A percentile compares a stretch with the other conserved stretches of the same genome.
phyloP scores from a whole-genome alignment of 2,797 vertebrate species.

The Ptychobarbus kaznakovi region DNA sequence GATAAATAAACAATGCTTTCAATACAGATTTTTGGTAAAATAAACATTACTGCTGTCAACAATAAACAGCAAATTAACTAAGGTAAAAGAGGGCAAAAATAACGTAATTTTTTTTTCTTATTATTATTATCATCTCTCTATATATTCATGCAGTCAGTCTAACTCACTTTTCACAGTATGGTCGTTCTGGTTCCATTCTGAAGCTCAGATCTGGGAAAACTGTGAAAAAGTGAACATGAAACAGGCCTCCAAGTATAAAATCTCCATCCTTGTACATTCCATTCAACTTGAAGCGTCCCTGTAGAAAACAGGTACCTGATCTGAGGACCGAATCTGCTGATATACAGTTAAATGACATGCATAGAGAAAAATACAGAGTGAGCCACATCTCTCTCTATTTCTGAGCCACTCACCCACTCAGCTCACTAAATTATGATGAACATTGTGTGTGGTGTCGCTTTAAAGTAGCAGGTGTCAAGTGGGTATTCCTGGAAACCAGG shows the following conservation, averaged over 20 bases:
- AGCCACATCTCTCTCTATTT: constrained; percentile 56
- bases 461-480: constrained; percentile 33
- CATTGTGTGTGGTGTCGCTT: constrained; percentile 23
- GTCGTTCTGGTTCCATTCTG: constrained; percentile 68
- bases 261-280: constrained; percentile 70
- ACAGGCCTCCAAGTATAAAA: constrained; percentile 73
- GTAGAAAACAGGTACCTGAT: constrained; percentile 46
- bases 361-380: constrained; percentile 21
- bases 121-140: background rate
- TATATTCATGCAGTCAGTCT: background rate
- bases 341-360: constrained; percentile 42
- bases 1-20: background rate
- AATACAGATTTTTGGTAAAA: background rate
- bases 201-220: constrained; percentile 70
- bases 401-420: background rate
- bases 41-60: background rate
- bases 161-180: constrained; percentile 63
- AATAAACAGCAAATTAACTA: background rate
- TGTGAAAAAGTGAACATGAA: constrained; percentile 71
- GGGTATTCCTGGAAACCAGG: background rate
- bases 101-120: background rate
- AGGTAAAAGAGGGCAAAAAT: background rate
- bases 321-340: background rate
- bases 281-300: constrained; percentile 58
- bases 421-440: background rate